These are phyloP conservation scores for Hyles euphorbiae DNA, from an alignment of 1,140 invertebrate genomes.

Conservation along the genomic window DNA sequence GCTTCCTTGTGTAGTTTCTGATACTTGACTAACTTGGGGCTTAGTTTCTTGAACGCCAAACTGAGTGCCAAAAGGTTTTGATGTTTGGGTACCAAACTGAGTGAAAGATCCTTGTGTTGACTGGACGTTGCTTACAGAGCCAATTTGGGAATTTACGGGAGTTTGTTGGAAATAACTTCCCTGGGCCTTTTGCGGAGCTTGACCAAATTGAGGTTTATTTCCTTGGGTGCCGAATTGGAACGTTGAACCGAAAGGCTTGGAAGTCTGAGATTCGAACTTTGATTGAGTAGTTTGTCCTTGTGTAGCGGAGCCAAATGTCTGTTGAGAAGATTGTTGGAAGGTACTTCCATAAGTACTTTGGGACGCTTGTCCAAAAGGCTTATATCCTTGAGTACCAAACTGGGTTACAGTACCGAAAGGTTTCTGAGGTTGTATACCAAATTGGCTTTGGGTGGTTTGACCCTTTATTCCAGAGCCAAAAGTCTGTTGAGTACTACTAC, in stretches of 20 bases:
- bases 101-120: constrained; percentile 8
- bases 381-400: no score
- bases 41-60: background rate
- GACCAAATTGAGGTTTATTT: constrained; percentile 6
- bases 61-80: constrained; percentile 8
- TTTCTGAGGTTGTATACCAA: no score
- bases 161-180: background rate
- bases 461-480: no score
- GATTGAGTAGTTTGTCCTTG: background rate
- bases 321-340: constrained; percentile 1
- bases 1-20: constrained; percentile 8
- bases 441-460: no score
- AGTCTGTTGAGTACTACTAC: background rate
- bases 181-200: constrained; percentile 9
- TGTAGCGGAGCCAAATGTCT: background rate
- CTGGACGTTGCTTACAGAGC: background rate
- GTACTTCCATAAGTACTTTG: background rate
- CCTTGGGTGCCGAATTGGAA: constrained; percentile 3
- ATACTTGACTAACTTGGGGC: background rate
- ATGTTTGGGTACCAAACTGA: constrained; percentile 13
- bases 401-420: no score
- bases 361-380: background rate
- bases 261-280: constrained; percentile 1
- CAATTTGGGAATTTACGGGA: no score
- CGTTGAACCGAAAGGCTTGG: constrained; percentile 6